A percentile compares a stretch with the other conserved stretches of the same genome.
These are phyloP conservation scores for Neoscelio sp. DNA, from an alignment of 2,888 invertebrate genomes.

Conservation along the genomic window DNA sequence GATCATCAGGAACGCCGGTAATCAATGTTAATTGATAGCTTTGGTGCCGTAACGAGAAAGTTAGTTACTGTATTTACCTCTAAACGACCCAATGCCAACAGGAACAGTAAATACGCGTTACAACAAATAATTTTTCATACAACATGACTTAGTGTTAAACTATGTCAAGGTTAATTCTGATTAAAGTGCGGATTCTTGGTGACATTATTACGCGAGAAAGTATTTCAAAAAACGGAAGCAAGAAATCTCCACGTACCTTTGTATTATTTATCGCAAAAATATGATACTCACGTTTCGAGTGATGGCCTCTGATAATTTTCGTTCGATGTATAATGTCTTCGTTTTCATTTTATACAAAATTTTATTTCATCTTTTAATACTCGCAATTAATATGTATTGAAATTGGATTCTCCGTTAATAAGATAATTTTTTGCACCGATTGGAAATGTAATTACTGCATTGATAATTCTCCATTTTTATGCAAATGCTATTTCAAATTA, in stretches of 20 bases:
- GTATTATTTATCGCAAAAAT: conserved; percentile 6
- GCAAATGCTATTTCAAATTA: conserved; percentile 14
- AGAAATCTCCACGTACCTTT: no score
- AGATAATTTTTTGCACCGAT: conserved; percentile 3
- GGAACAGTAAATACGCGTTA: conserved; percentile 33
- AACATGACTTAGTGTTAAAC: conserved; percentile 37
- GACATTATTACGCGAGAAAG: conserved; percentile 17
- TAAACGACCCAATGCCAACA: conserved; percentile 46
- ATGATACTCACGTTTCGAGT: not conserved
- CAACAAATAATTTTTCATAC: conserved; percentile 60
- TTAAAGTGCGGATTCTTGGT: conserved; percentile 20
- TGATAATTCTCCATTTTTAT: conserved; percentile 16
- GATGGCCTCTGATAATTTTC: no score
- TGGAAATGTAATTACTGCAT: conserved; percentile 36
- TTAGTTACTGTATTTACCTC: conserved; percentile 58
- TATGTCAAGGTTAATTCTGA: conserved; percentile 54
- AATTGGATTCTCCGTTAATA: conserved; percentile 50
- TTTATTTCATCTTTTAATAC: conserved; percentile 12
- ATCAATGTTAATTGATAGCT: conserved; percentile 59
- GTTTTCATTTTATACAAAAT: no score
- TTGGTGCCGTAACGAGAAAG: conserved; percentile 60
- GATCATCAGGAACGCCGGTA: conserved; percentile 34
- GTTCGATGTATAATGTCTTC: no score
- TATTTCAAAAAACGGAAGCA: conserved; percentile 9
- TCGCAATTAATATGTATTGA: conserved; percentile 44